Evolutionary conservation across 1,140 invertebrate genomes (phyloP), one percentile per base, ranked within the genome.

Genomic region (Odontomachus brunneus): DNA sequence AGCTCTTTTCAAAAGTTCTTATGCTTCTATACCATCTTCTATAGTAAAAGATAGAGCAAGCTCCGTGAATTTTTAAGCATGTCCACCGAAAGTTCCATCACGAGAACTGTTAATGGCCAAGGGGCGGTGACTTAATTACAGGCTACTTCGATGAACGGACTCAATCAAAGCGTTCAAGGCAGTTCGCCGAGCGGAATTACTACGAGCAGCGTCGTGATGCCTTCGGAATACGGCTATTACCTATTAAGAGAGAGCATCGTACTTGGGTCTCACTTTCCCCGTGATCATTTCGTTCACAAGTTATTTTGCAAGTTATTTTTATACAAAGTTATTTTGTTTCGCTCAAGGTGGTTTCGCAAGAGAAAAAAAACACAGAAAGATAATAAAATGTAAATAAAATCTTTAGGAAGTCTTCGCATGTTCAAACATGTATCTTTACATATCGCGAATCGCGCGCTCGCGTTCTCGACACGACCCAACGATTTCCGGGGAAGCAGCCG

Each of bases 171-270:
- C 22, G 22, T 24, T 49, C 22, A 49, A 49, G 7, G 65, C 26
- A 51, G 9, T 7, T 26, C n/a, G 51, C 15, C 24, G 48, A 69
- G 14, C 14, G 66, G 51, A 69, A 69, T 69, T 69, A 29, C 24
- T 69, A 15, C 9, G 48, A 69, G 38, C 38, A 1, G 38, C 48
- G 29, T 9, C 48, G 24, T n/a, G 24, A 69, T 51, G 48, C 15
- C 59, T 62, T 29, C 14, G 59, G 48, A 49, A 69, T 67, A 67
- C 19, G 65, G 48, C 15, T 49, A 51, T 69, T 38, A n/a, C 17
- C 15, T 49, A n/a, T 2, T 53, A 17, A 53, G 29, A 67, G 22
- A 69, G 49, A 53, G 66, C 15, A 24, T 15, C 1, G 14, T 26
- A 19, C 15, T 69, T 7, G 29, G 29, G 2, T 33, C 9, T 44